Conservation (phyloP, 2,113 vertebrate species). For the Lipophrys pholis region DNA sequence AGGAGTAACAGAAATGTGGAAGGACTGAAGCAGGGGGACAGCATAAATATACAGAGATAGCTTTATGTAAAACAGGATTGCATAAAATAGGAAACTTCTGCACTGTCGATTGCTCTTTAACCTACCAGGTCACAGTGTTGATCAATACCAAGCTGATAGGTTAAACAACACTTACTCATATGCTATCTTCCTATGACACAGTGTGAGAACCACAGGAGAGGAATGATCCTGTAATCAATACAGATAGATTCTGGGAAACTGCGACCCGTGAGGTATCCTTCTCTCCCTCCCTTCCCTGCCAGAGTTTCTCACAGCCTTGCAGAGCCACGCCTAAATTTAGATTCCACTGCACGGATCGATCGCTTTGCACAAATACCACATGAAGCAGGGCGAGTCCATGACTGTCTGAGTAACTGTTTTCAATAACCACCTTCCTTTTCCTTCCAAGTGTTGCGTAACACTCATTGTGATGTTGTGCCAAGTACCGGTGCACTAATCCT, state of each 20-base stretch:
- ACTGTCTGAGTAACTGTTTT: slow-evolving; percentile 12
- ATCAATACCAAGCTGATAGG: slow-evolving; percentile 30
- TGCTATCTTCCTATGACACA: slow-evolving; percentile 21
- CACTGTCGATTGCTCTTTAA: slow-evolving; percentile 19
- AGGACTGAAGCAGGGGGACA: no score
- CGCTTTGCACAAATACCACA: slow-evolving; percentile 34
- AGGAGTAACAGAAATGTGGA: background rate
- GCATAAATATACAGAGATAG: no score
- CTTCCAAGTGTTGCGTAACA: slow-evolving; percentile 37
- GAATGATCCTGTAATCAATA: slow-evolving; percentile 67
- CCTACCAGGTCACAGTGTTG: slow-evolving; percentile 8
- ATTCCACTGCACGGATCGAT: slow-evolving; percentile 59
- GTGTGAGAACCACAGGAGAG: slow-evolving; percentile 24
- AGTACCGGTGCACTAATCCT: slow-evolving; percentile 17
- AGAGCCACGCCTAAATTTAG: slow-evolving; percentile 63
- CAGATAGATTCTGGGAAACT: slow-evolving; percentile 64
- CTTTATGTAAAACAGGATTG: background rate
- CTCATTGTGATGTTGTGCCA: background rate
- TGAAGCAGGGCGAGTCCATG: slow-evolving; percentile 27
- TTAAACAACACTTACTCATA: slow-evolving; percentile 41
- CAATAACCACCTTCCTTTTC: slow-evolving; percentile 15
- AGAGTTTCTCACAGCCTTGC: slow-evolving; percentile 40
- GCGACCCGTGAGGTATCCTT: slow-evolving; percentile 45
- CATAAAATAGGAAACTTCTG: slow-evolving; percentile 4
- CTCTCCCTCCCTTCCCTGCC: background rate